Percentiles rank a stretch among this genome's conserved stretches.
These are phyloP conservation scores for Rhabdophis nuchalis DNA, from an alignment of 2,797 vertebrate species.

Conservation along the genomic window DNA sequence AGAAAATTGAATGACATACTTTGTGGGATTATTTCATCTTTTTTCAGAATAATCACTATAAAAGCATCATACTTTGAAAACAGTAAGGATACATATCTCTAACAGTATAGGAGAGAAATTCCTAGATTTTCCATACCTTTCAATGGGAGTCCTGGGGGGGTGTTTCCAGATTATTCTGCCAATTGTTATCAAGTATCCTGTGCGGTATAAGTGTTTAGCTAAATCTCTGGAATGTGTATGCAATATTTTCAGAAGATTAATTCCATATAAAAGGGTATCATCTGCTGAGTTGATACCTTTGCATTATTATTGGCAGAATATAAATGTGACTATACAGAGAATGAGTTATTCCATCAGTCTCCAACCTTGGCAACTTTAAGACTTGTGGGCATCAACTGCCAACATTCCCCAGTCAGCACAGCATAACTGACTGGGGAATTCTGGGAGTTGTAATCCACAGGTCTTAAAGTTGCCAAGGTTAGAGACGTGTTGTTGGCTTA, in stretches of 20 bases:
- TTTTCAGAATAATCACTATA: too few relatives aligned
- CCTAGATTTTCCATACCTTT: background rate
- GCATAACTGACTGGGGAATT: too few relatives aligned
- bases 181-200: background rate
- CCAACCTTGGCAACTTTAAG: too few relatives aligned
- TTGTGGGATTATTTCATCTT: too few relatives aligned
- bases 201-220: background rate
- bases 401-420: too few relatives aligned
- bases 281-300: background rate
- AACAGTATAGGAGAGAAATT: background rate
- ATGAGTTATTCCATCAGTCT: background rate
- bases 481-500: too few relatives aligned
- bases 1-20: too few relatives aligned
- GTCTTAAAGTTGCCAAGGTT: too few relatives aligned
- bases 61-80: background rate
- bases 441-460: too few relatives aligned
- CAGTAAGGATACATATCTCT: background rate
- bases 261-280: background rate
- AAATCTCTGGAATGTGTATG: background rate
- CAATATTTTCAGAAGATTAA: background rate
- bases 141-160: background rate
- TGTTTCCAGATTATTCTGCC: background rate
- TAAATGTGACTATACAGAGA: background rate
- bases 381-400: too few relatives aligned
- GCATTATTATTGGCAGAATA: background rate